Conservation (phyloP, 2,888 invertebrate genomes). For the Mycalesis mineus region DNA sequence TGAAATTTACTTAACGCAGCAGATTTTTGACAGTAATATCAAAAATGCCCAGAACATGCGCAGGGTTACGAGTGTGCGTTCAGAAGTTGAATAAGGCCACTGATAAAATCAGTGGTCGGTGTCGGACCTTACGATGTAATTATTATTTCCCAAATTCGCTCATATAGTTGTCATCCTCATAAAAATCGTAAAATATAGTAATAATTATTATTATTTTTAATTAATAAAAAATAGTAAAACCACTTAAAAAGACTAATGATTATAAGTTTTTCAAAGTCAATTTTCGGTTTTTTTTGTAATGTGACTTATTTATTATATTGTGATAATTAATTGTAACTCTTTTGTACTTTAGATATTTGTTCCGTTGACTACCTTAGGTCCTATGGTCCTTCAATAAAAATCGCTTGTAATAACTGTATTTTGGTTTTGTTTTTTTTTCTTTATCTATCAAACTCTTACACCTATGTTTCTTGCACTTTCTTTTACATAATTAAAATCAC, state of each 20-base stretch:
- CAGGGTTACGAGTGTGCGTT: too few relatives aligned
- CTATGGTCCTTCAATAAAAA: constrained; percentile 24
- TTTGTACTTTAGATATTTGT: constrained; percentile 35
- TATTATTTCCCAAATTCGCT: constrained; percentile 26
- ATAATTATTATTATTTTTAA: constrained; percentile 34
- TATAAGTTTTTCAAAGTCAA: constrained; percentile 60
- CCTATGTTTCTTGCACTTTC: not conserved
- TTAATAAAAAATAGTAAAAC: constrained; percentile 63
- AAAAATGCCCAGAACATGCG: too few relatives aligned
- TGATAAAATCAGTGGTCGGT: not conserved
- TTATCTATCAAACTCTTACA: constrained; percentile 2
- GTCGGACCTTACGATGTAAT: constrained; percentile 14
- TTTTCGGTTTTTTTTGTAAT: constrained; percentile 48
- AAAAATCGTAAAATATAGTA: constrained; percentile 59
- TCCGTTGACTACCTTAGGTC: constrained; percentile 26
- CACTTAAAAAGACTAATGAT: constrained; percentile 56
- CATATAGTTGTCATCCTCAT: constrained; percentile 40
- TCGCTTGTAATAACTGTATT: constrained; percentile 23
- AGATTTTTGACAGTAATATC: too few relatives aligned
- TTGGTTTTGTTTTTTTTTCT: constrained; percentile 22
- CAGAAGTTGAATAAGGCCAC: too few relatives aligned
- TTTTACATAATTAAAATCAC: not conserved
- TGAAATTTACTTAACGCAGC: too few relatives aligned
- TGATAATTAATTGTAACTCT: constrained; percentile 45
- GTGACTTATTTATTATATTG: constrained; percentile 60